These are phyloP conservation scores for Adineta ricciae DNA, from an alignment of 2,888 invertebrate species.

Conservation along the genomic window DNA sequence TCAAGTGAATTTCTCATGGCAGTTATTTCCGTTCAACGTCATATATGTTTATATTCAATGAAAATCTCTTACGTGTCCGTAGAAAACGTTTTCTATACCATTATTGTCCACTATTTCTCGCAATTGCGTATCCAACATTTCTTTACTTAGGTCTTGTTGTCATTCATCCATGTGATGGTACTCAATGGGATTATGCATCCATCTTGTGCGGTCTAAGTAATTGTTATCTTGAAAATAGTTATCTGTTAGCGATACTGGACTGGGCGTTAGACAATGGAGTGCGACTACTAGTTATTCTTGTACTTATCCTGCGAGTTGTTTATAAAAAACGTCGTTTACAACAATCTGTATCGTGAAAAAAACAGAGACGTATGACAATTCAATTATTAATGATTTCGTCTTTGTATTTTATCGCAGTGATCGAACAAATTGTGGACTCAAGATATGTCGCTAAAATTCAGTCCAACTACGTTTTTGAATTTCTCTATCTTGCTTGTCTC, in stretches of 20 bases:
- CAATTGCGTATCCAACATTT: not conserved
- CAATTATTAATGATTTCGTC: not conserved
- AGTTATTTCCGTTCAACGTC: not conserved
- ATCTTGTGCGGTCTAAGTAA: not conserved
- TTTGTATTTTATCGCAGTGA: not conserved
- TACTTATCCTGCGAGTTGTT: not conserved
- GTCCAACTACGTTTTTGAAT: too few relatives aligned
- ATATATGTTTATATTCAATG: not conserved
- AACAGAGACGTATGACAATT: not conserved
- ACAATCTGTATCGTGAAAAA: not conserved
- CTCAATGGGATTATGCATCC: not conserved
- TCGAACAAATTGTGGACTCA: too few relatives aligned
- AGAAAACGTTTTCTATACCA: not conserved
- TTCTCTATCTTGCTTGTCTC: too few relatives aligned
- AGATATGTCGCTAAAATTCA: too few relatives aligned
- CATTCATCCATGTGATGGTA: not conserved
- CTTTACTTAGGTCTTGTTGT: not conserved
- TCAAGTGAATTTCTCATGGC: not conserved
- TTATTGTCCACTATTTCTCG: not conserved
- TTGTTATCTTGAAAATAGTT: not conserved
- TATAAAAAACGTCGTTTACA: not conserved
- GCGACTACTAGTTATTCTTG: not conserved
- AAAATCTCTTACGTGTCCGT: not conserved
- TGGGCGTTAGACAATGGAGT: not conserved
- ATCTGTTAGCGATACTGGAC: not conserved